These are phyloP conservation scores for Propithecus coquereli DNA, from an alignment of 2,113 vertebrate species.

Conservation along the genomic window DNA sequence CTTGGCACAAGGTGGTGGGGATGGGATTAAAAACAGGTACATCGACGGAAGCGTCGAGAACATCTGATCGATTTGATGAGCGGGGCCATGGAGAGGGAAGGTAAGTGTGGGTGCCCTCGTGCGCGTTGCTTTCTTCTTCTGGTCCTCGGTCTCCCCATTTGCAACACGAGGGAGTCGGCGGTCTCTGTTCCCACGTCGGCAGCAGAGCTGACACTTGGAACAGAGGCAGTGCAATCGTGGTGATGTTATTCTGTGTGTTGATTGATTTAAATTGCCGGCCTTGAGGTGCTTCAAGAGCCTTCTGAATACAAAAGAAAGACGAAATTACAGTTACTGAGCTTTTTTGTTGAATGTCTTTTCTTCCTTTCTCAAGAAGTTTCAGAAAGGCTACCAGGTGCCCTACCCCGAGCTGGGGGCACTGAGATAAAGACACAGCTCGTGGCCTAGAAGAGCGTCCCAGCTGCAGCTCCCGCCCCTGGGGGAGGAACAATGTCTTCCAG, in stretches of 20 bases:
- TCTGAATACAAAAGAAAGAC: neutral
- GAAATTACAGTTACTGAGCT: neutral
- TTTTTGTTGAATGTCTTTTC: neutral
- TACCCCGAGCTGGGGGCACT: neutral
- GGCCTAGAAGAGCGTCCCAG: neutral
- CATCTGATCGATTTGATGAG: neutral
- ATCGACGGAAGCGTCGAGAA: neutral
- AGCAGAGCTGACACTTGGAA: neutral
- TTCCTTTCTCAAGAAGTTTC: neutral
- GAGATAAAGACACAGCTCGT: neutral
- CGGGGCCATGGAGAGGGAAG: neutral
- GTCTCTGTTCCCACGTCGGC: too few relatives aligned
- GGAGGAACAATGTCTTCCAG: neutral
- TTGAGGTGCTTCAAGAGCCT: neutral
- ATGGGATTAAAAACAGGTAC: neutral
- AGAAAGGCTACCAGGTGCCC: neutral
- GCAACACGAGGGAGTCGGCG: neutral
- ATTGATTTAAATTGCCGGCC: neutral
- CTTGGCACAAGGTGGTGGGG: neutral
- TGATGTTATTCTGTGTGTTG: neutral
- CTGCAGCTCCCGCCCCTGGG: neutral
- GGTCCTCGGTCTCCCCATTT: rapidly evolving
- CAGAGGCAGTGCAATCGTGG: neutral
- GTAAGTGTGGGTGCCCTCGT: neutral
- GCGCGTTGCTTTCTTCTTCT: neutral